Evolutionary conservation across 2,113 vertebrate species (phyloP), one percentile per base, ranked within the genome.

Genomic region (Nanorana parkeri): DNA sequence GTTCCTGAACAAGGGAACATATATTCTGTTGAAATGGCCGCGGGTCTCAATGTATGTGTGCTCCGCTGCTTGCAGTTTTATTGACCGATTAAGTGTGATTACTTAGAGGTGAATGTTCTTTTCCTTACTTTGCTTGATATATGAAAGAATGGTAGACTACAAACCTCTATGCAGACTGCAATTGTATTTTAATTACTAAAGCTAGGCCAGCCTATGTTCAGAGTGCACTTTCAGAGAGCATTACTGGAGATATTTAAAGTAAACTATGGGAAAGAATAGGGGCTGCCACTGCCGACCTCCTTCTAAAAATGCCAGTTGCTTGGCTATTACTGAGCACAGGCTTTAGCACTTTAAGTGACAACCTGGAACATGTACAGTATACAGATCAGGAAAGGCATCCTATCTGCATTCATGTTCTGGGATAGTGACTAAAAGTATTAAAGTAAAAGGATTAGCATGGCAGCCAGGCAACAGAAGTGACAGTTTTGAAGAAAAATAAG

Each of bases 41-140:
- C 3, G 11, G 73, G 29, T n/a, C 26, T 60, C 56, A 28, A 32
- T 76, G 58, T 76, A n/a, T 60, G 60, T 61, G 73, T 63, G 56
- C 56, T 76, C 32, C 26, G n/a, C n/a, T 32, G 21, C 55, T 60
- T 23, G 17, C 55, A 76, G 60, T 32, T 21, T 60, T 61, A 61
- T 60, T 41, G 73, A 76, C 20, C 58, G 28, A 58, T 61, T 47
- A 60, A 76, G 36, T 41, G 28, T 41, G 32, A 61, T 61, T 20
- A 61, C 58, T 61, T 61, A 61, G 21, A 61, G 20, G 21, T 76
- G 73, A 76, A 76, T 76, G 54, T 61, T 63, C 28, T 47, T 41
- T 61, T 41, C 41, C 41, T 73, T 29, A 28, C 52, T n/a, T 73
- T 52, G 69, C 24, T 56, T 56, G 52, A 56, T 55, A 47, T 47